Evolutionary conservation across 2,113 vertebrate species (phyloP).

Genomic region (Sorex araneus): DNA sequence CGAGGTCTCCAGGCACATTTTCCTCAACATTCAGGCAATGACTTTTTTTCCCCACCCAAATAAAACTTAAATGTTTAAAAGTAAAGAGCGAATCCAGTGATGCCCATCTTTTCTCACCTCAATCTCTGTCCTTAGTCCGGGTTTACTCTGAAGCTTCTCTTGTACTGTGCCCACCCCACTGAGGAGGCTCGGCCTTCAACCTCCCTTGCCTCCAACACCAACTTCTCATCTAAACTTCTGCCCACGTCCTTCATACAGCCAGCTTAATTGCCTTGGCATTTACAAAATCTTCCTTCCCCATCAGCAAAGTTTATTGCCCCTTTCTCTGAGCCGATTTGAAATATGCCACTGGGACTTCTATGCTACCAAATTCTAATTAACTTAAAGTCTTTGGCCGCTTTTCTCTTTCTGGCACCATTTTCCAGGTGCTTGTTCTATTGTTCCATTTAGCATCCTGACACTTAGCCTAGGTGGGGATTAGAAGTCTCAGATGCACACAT

Average conservation of each 20-base stretch:
- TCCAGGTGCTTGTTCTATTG: not conserved
- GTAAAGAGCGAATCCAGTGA: not conserved
- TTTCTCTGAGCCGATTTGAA: not conserved
- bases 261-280: not conserved
- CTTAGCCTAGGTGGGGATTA: no score
- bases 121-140: not conserved
- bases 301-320: fast-evolving
- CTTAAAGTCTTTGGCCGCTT: not conserved
- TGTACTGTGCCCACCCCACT: not conserved
- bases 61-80: not conserved
- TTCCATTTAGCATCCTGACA: not conserved
- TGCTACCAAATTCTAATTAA: not conserved
- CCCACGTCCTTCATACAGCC: not conserved
- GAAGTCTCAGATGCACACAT: not conserved
- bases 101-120: not conserved
- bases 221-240: not conserved
- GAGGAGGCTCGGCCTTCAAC: not conserved
- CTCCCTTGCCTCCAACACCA: not conserved
- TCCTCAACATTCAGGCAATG: not conserved
- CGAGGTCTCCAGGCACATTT: not conserved
- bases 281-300: not conserved
- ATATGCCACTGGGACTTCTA: not conserved
- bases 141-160: not conserved
- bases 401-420: not conserved
- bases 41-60: constrained; percentile 11